Conservation (phyloP, 2,888 invertebrate genomes). For the Drosophila diplacantha region DNA sequence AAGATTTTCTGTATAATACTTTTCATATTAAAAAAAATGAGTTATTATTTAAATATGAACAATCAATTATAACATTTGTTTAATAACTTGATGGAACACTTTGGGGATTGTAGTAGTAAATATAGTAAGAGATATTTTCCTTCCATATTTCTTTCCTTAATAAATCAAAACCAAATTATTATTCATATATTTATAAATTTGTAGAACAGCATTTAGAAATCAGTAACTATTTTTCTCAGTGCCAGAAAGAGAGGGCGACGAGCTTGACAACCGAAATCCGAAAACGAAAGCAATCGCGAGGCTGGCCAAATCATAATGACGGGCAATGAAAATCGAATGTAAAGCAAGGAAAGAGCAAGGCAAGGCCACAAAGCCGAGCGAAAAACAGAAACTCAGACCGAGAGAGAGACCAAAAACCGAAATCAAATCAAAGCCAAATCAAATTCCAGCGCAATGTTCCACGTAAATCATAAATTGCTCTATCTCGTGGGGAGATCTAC, state of each 20-base stretch:
- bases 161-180: no score
- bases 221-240: not conserved
- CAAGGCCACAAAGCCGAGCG: constrained; percentile 4
- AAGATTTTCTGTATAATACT: no score
- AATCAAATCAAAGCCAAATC: constrained; percentile 41
- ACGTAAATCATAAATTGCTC: constrained; percentile 70
- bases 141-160: no score
- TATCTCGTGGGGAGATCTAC: constrained; percentile 68
- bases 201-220: not conserved
- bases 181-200: not conserved
- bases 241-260: constrained; percentile 4
- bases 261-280: constrained; percentile 44
- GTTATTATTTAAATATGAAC: not conserved
- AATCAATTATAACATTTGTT: not conserved
- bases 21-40: no score
- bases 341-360: constrained; percentile 31
- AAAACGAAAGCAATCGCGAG: constrained; percentile 63
- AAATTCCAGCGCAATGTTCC: constrained; percentile 69
- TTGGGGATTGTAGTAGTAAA: no score
- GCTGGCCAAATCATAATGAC: constrained; percentile 43
- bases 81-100: no score
- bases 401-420: constrained; percentile 12
- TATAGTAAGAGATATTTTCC: no score
- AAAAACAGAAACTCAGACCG: constrained; percentile 1
- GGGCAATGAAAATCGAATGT: constrained; percentile 46